Evolutionary conservation across 2,113 vertebrate genomes (phyloP).

Genomic region (Ammodytes dubius): DNA sequence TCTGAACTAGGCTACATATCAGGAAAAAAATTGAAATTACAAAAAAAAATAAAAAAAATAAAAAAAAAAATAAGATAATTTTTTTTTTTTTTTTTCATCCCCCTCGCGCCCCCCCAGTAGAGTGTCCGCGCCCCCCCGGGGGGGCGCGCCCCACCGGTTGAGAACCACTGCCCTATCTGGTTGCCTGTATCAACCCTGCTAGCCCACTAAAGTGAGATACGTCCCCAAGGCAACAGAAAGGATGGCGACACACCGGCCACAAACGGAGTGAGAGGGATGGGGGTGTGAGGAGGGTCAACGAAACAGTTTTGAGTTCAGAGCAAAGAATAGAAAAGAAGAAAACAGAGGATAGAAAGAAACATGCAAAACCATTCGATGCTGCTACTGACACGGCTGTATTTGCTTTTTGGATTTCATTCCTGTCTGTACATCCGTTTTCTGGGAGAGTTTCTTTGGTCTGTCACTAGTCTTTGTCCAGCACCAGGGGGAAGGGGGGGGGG

Average conservation of each 20-base stretch:
- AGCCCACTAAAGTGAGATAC: slow-evolving; percentile 32
- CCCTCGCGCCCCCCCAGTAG: too few relatives aligned
- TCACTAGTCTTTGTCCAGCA: slow-evolving; percentile 48
- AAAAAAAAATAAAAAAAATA: too few relatives aligned
- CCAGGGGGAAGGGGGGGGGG: neutral
- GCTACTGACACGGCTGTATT: slow-evolving; percentile 25
- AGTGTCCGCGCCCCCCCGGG: too few relatives aligned
- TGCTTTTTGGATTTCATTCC: slow-evolving; percentile 46
- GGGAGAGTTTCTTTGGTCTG: slow-evolving; percentile 36
- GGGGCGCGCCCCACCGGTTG: too few relatives aligned
- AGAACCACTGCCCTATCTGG: too few relatives aligned
- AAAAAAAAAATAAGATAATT: too few relatives aligned
- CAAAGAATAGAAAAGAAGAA: slow-evolving; percentile 8
- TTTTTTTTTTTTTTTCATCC: too few relatives aligned
- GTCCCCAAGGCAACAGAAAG: slow-evolving; percentile 47
- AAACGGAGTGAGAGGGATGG: slow-evolving; percentile 18
- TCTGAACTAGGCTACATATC: too few relatives aligned
- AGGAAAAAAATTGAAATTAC: too few relatives aligned
- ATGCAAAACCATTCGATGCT: slow-evolving; percentile 32
- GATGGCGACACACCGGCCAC: slow-evolving; percentile 17
- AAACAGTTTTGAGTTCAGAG: slow-evolving; percentile 34
- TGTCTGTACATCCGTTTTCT: slow-evolving; percentile 25
- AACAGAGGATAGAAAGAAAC: neutral
- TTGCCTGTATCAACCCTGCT: slow-evolving; percentile 26
- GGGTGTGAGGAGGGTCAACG: neutral